Evolutionary conservation across 2,797 vertebrate genomes (phyloP).

Genomic region (Malacoraja senta): DNA sequence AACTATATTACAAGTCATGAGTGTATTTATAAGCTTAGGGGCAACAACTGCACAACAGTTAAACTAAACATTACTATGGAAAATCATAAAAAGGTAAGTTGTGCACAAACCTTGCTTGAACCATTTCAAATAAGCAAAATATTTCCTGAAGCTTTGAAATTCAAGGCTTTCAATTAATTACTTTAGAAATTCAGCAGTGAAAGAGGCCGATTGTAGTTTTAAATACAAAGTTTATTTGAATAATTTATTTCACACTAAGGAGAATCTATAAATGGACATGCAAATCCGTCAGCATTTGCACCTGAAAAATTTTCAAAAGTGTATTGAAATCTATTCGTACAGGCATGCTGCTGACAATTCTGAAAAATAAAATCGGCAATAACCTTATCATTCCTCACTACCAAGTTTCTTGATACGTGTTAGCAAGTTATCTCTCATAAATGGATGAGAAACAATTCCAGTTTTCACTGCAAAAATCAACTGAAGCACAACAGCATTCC

Average conservation of each 20-base stretch:
- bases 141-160: neutral
- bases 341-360: neutral
- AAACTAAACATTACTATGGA: neutral
- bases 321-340: neutral
- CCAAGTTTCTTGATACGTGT: neutral
- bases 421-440: neutral
- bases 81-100: neutral
- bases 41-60: neutral
- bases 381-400: neutral
- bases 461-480: neutral
- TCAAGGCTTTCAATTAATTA: neutral
- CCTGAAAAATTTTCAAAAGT: neutral
- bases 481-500: neutral
- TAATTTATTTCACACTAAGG: neutral
- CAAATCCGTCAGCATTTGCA: neutral
- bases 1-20: neutral
- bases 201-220: neutral
- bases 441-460: neutral
- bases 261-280: neutral
- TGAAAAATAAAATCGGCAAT: neutral
- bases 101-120: neutral
- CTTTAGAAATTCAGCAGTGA: neutral
- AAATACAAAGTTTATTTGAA: neutral
- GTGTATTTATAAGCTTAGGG: neutral
- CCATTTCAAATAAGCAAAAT: neutral